Evolutionary conservation across 2,888 invertebrate species (phyloP).

Genomic region (Harpalus rubripes): DNA sequence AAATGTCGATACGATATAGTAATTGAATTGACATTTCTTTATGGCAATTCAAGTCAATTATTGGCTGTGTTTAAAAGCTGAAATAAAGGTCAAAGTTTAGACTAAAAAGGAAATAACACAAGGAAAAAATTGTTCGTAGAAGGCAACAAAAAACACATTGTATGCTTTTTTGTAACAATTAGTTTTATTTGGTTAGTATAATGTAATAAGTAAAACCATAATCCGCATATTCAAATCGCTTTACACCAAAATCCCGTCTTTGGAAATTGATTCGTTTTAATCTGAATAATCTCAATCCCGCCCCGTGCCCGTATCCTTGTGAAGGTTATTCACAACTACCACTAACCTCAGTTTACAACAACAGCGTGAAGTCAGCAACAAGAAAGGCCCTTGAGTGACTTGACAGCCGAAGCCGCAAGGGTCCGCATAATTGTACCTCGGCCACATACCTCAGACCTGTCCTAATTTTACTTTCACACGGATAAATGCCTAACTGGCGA

Average conservation of each 20-base stretch:
- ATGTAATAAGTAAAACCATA: no score
- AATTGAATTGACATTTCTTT: not conserved
- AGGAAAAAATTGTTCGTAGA: no score
- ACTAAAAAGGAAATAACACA: not conserved
- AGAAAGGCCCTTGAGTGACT: slow-evolving; percentile 19
- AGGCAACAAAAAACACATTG: no score
- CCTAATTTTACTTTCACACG: slow-evolving; percentile 64
- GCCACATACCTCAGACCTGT: slow-evolving; percentile 61
- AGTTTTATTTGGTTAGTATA: no score
- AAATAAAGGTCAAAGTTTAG: not conserved
- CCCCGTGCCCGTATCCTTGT: not conserved
- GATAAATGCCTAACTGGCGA: slow-evolving; percentile 46
- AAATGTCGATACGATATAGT: not conserved
- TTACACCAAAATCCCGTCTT: not conserved
- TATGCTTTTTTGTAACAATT: no score
- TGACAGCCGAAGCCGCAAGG: slow-evolving; percentile 15
- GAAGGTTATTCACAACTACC: slow-evolving; percentile 2
- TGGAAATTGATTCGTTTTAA: not conserved
- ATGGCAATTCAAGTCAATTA: not conserved
- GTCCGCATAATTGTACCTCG: slow-evolving; percentile 59
- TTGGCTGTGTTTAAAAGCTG: not conserved
- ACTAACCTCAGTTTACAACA: slow-evolving; percentile 10
- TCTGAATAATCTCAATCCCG: not conserved
- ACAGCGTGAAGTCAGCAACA: not conserved
- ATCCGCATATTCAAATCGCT: no score